These are phyloP conservation scores for Psittacula cyanocephala DNA, from an alignment of 2,113 vertebrate species.

Conservation along the genomic window DNA sequence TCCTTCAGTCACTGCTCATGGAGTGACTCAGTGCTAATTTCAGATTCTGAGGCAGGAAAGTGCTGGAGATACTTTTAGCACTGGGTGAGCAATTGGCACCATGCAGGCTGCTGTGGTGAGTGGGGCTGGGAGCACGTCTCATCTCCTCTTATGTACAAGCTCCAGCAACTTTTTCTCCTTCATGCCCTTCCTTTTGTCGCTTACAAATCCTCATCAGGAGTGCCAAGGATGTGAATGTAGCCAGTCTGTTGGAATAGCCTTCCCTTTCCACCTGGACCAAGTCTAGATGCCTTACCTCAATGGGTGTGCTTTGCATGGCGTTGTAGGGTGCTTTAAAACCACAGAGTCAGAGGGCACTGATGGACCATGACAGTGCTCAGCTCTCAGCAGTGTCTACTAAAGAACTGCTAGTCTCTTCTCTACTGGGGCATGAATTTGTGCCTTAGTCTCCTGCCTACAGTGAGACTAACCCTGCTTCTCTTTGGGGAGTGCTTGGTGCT, in stretches of 20 bases:
- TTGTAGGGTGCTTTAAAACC: background rate
- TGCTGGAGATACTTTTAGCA: background rate
- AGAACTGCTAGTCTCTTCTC: background rate
- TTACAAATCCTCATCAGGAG: background rate
- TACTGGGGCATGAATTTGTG: background rate
- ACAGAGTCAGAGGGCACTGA: background rate
- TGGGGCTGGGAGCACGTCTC: fast-evolving
- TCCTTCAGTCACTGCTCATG: background rate
- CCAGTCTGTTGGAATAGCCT: background rate
- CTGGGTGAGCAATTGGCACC: background rate
- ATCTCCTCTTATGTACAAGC: background rate
- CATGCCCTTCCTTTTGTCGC: fast-evolving
- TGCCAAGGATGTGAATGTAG: background rate
- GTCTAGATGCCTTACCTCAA: background rate
- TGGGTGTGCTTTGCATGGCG: background rate
- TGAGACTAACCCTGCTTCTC: background rate
- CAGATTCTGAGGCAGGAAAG: background rate
- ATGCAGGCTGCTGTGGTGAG: background rate
- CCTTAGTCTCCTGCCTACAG: background rate
- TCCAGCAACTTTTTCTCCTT: background rate
- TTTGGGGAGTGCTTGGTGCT: background rate
- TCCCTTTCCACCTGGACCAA: background rate
- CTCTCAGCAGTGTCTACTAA: background rate
- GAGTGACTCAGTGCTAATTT: background rate
- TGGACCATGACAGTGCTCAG: background rate